A percentile compares a stretch with the other conserved stretches of the same genome.
Evolutionary conservation across 1,140 invertebrate species (phyloP).

Genomic region (Trypoxylus dichotomus): DNA sequence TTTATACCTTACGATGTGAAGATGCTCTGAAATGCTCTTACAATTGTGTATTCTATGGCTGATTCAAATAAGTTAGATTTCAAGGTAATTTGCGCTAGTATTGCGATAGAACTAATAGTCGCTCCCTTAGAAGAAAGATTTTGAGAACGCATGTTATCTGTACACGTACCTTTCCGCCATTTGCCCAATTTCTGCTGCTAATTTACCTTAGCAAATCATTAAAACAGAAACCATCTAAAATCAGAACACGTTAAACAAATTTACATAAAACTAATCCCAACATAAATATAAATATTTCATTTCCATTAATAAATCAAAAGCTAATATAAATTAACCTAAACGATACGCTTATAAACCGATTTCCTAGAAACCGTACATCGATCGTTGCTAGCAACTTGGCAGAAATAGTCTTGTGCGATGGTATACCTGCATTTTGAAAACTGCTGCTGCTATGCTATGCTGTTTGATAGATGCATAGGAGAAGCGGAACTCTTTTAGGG

Average conservation of each 20-base stretch:
- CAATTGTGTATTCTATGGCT: too few relatives aligned
- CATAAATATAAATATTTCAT: background rate
- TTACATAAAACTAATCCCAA: background rate
- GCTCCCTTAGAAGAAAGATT: background rate
- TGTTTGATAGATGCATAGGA: conserved; percentile 15
- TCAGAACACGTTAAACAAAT: background rate
- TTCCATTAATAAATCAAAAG: background rate
- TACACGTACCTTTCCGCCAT: background rate
- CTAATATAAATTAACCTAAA: background rate
- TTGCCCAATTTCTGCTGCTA: conserved; percentile 1
- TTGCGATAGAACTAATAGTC: too few relatives aligned
- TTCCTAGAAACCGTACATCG: background rate
- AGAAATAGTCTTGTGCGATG: background rate
- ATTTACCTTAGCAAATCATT: background rate
- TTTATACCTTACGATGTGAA: too few relatives aligned
- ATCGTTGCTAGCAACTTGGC: background rate
- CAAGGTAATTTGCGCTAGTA: too few relatives aligned
- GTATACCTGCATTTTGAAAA: conserved; percentile 16
- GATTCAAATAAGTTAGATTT: too few relatives aligned
- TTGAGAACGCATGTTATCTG: background rate
- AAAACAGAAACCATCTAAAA: background rate
- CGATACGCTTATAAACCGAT: background rate
- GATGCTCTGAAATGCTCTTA: too few relatives aligned
- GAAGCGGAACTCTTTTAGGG: background rate
- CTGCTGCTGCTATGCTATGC: conserved; percentile 18